A percentile compares a stretch with the other conserved stretches of the same genome.
phyloP scores from a whole-genome alignment of 2,113 vertebrate genomes.

The Heterochromis multidens region DNA sequence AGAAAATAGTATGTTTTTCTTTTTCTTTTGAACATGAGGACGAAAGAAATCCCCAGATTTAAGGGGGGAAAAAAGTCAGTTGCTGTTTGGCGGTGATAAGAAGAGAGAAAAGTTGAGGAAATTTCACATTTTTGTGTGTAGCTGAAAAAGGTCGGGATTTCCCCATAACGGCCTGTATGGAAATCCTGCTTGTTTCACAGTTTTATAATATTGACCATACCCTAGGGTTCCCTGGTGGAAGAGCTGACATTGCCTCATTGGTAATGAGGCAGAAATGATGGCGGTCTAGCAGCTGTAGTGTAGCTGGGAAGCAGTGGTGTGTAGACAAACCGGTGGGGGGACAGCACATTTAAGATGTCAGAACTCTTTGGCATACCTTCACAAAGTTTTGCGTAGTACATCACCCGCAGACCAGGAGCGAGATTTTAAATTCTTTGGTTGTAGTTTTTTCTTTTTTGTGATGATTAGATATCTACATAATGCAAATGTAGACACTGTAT shows the following conservation, averaged over 20 bases:
- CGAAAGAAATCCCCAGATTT: slow-evolving; percentile 10
- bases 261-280: slow-evolving; percentile 29
- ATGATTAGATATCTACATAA: background rate
- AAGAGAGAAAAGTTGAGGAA: background rate
- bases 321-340: background rate
- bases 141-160: slow-evolving; percentile 1
- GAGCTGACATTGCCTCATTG: slow-evolving; percentile 6
- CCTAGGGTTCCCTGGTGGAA: slow-evolving; percentile 1
- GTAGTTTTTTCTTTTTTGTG: too few species aligned
- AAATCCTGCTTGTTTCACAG: slow-evolving; percentile 4
- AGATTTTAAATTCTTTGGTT: background rate
- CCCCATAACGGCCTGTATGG: background rate
- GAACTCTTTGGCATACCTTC: background rate
- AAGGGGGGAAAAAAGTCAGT: background rate
- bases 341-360: slow-evolving; percentile 7
- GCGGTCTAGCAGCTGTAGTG: background rate
- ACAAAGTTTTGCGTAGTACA: background rate
- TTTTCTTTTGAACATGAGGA: slow-evolving; percentile 1
- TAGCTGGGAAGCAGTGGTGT: slow-evolving; percentile 4
- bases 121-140: background rate
- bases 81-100: background rate
- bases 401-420: background rate
- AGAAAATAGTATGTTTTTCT: slow-evolving; percentile 25
- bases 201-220: slow-evolving; percentile 7
- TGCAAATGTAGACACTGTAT: too few species aligned